Evolutionary conservation across 2,113 vertebrate genomes (phyloP).

Genomic region (Aythya baeri): DNA sequence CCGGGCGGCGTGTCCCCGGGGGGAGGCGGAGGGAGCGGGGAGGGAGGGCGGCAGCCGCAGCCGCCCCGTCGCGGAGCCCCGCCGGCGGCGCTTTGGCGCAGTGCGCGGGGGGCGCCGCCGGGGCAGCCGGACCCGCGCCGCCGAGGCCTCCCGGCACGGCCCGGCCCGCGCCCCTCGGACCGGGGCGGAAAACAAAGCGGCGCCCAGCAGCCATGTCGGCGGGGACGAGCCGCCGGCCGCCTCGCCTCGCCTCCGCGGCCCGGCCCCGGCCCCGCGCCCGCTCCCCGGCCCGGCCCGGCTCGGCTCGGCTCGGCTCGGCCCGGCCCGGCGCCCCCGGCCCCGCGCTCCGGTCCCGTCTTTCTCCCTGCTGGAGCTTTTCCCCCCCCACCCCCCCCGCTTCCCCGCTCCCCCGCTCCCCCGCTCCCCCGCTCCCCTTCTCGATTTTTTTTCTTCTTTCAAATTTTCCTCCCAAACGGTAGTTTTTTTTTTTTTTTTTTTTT

Average conservation of each 20-base stretch:
- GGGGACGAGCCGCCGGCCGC: conserved; percentile 55
- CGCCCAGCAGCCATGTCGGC: conserved; percentile 69
- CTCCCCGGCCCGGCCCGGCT: neutral
- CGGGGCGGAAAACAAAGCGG: conserved; percentile 70
- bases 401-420: no score
- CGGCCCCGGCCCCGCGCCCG: neutral
- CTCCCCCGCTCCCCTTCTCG: neutral
- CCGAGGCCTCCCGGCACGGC: neutral
- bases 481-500: no score
- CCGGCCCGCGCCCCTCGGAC: neutral
- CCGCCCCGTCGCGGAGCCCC: neutral
- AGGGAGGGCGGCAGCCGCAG: neutral
- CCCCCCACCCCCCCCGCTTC: neutral
- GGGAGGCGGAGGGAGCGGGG: conserved; percentile 17
- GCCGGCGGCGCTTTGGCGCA: conserved; percentile 34
- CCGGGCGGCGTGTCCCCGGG: conserved; percentile 38
- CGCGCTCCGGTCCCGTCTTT: neutral
- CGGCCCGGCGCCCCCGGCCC: neutral
- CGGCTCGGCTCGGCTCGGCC: no score
- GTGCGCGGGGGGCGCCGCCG: conserved; percentile 23
- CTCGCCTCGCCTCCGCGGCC: neutral
- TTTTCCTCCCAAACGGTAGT: no score
- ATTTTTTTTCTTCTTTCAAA: conserved; percentile 61
- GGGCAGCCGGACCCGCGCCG: conserved; percentile 6
- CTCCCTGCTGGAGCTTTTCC: neutral